Evolutionary conservation across 2,888 invertebrate species (phyloP), one percentile per base, ranked within the genome.

Genomic region (Pandemis heparana): DNA sequence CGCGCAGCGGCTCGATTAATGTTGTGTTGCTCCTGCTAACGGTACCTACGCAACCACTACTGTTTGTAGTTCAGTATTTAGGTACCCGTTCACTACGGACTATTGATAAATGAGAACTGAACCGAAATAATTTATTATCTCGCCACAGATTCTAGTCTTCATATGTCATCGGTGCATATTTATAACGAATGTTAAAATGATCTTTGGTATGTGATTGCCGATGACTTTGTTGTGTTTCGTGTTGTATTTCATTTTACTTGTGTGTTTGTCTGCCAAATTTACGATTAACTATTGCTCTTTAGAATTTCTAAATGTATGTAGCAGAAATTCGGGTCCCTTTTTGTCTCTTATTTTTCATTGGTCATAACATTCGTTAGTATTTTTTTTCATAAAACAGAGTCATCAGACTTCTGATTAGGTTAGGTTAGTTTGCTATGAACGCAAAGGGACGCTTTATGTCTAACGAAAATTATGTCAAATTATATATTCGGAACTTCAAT

Each of bases 1-100:
- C 87, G 83, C 83, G 81, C 83, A 80, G 83, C 80, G 78, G 78
- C 82, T 87, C 87, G 89, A 88, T 89, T 87, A 88, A 87, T 89
- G 89, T 89, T 88, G 88, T 89, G 88, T 89, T 88, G 84, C 85
- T 82, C 78, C 78, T 83, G 80, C 81, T 84, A 82, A 82, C 83
- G 86, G 85, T 87, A 83, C 86, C 82, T 81, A 80, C 83, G 16
- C 51, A 23, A 23, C 51, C 32, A 51, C 65, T 65, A 65, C 39
- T 39, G 38, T 60, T 38, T 65, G 32, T 51, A 48, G 32, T 48
- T 46, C 48, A 32, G 18, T n/a, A 60, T 63, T 32, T 32, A 32
- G 23, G 63, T 46, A 63, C 64, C 43, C 46, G 46, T 32, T 48
- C 46, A 64, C 23, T 32, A 18, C 65, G 65, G 51, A 56, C 65